Evolutionary conservation across 2,888 invertebrate species (phyloP).

Genomic region (Linnaemya tessellans): DNA sequence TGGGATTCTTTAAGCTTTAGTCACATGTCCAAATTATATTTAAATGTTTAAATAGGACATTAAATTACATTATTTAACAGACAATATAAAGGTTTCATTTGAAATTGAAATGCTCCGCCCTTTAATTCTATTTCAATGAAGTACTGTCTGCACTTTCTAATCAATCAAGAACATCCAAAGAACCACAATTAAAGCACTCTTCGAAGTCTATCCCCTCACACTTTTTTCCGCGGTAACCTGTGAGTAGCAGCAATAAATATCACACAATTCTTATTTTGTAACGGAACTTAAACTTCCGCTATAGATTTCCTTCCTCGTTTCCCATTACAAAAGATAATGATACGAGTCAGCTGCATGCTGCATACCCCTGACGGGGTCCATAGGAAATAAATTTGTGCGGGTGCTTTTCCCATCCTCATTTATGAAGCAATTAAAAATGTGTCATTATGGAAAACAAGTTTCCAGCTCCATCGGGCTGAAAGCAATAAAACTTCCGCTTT

Average conservation of each 20-base stretch:
- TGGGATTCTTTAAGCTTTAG: too few species aligned
- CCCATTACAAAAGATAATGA: not conserved
- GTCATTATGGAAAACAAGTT: constrained; percentile 55
- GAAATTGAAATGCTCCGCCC: too few species aligned
- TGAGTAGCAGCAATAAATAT: not conserved
- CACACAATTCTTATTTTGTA: not conserved
- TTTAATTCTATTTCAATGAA: too few species aligned
- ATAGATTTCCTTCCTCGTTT: constrained; percentile 10
- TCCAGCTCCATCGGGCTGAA: constrained; percentile 20
- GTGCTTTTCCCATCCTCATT: constrained; percentile 31
- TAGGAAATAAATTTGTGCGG: constrained; percentile 36
- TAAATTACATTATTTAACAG: too few species aligned
- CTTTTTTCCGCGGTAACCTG: not conserved
- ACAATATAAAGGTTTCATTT: too few species aligned
- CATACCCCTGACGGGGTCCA: not conserved
- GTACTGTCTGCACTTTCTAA: not conserved
- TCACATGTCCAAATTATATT: too few species aligned
- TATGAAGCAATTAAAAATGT: constrained; percentile 53
- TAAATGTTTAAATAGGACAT: too few species aligned
- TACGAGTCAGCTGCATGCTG: not conserved
- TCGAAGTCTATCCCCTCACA: not conserved
- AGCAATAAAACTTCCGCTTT: constrained; percentile 60
- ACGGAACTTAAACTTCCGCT: constrained; percentile 41
- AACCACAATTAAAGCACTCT: not conserved
- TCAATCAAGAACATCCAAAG: not conserved